A percentile compares a stretch with the other conserved stretches of the same genome.
Evolutionary conservation across 2,888 invertebrate species (phyloP).

Genomic region (Ophioninae sp.): DNA sequence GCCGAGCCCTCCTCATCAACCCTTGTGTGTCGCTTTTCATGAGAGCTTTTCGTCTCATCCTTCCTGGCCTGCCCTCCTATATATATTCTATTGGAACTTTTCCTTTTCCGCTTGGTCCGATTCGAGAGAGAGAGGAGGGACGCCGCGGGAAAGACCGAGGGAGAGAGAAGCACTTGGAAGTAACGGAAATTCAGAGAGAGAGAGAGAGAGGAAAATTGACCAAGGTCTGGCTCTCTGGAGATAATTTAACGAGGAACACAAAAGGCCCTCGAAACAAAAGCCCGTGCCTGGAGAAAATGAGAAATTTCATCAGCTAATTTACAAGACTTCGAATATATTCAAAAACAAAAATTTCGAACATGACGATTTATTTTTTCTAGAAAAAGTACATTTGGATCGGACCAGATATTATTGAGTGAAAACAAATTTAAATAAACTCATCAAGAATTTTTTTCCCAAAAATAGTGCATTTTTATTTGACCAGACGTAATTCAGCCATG

Average conservation of each 20-base stretch:
- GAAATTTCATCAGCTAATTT: neutral
- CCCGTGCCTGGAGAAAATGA: neutral
- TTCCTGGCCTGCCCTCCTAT: neutral
- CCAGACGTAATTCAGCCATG: neutral
- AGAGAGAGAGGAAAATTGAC: neutral
- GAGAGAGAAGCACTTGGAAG: neutral
- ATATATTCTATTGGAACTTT: constrained; percentile 26
- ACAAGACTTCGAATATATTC: too few species aligned
- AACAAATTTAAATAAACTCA: too few species aligned
- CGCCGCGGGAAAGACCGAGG: neutral
- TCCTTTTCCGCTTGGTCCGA: constrained; percentile 40
- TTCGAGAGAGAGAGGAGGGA: neutral
- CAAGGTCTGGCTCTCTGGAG: neutral
- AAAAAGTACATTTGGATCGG: too few species aligned
- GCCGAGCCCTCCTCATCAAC: constrained; percentile 8
- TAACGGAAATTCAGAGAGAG: neutral
- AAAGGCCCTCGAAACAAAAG: constrained; percentile 2
- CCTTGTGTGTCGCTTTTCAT: constrained; percentile 32
- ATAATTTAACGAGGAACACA: neutral
- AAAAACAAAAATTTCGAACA: too few species aligned
- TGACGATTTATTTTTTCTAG: too few species aligned
- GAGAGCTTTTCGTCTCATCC: constrained; percentile 7
- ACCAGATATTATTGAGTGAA: too few species aligned
- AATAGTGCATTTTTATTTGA: neutral
- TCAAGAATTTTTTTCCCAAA: neutral